These are phyloP conservation scores for Zoroaster sp. DNA, from an alignment of 53 echinoderm and acorn worm species.

Conservation along the genomic window DNA sequence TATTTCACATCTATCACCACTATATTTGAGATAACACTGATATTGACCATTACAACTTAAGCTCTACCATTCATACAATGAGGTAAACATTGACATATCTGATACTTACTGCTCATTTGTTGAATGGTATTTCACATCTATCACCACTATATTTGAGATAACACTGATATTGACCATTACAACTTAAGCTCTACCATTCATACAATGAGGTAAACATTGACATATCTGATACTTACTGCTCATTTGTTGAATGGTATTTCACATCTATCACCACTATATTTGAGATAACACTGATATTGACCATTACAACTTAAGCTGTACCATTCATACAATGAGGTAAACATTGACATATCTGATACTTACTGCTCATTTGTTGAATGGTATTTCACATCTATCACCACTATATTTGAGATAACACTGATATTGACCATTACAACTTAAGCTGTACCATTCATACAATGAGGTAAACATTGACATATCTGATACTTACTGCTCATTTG, in stretches of 20 bases:
- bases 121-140: slow-evolving; percentile 54
- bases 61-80: slow-evolving; percentile 84
- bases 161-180: slow-evolving; percentile 69
- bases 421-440: slow-evolving; percentile 68
- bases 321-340: slow-evolving; percentile 80
- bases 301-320: slow-evolving; percentile 71
- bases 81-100: slow-evolving; percentile 62
- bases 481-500: too few relatives aligned
- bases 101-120: slow-evolving; percentile 22
- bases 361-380: slow-evolving; percentile 17
- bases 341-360: slow-evolving; percentile 55
- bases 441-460: slow-evolving; percentile 81
- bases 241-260: slow-evolving; percentile 39
- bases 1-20: slow-evolving; percentile 67
- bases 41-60: slow-evolving; percentile 66
- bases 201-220: slow-evolving; percentile 75
- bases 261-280: slow-evolving; percentile 66
- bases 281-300: slow-evolving; percentile 59
- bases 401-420: slow-evolving; percentile 57
- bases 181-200: slow-evolving; percentile 80
- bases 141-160: slow-evolving; percentile 57
- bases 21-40: slow-evolving; percentile 57
- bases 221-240: slow-evolving; percentile 2
- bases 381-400: slow-evolving; percentile 67
- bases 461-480: slow-evolving; percentile 72